Evolutionary conservation across 2,888 invertebrate species (phyloP), one percentile per base, ranked within the genome.

Genomic region (Neoitamus cyanurus): DNA sequence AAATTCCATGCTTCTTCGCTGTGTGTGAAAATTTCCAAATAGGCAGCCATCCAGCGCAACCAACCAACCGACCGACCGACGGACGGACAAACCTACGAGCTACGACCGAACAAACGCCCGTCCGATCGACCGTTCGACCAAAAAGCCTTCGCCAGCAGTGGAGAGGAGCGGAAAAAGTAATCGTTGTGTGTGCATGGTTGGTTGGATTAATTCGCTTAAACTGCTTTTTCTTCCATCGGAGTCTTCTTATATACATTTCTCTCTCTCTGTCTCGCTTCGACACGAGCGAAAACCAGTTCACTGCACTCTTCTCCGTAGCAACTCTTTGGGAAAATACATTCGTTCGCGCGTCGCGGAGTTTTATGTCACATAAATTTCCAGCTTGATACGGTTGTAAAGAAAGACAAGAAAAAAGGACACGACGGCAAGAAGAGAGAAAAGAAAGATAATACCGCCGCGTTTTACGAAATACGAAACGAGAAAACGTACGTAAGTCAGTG

Each of bases 321-420:
- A 25, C 58, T 58, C 25, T 58, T 42, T 42, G 15, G 58, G 20
- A 58, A 25, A 15, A 58, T 37, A 75, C 13, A 42, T 78, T 69
- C 82, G 82, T 82, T 82, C 82, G 82, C 82, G 82, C 82, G 82
- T 69, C 82, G 82, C 68, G 82, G 58, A 58, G 58, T 58, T 82
- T 69, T 69, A 36, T 82, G 82, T 82, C 82, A 69, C 82, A 82
- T 82, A 69, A 82, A 82, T 82, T 82, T 46, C 36, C 69, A 82
- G 13, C 69, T 69, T 82, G 68, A 25, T 6, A 80, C 34, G 20
- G 68, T 68, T 68, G 58, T 68, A 80, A 69, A 58, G 46, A 31
- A 34, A 28, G 46, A 80, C 4, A 58, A 58, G 11, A 15, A 48
- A 11, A 58, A 4, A 48, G 25, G n/a, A 20, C 9, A 9, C 2